phyloP scores from a whole-genome alignment of 2,888 invertebrate genomes.

The Coecobrya sp. region DNA sequence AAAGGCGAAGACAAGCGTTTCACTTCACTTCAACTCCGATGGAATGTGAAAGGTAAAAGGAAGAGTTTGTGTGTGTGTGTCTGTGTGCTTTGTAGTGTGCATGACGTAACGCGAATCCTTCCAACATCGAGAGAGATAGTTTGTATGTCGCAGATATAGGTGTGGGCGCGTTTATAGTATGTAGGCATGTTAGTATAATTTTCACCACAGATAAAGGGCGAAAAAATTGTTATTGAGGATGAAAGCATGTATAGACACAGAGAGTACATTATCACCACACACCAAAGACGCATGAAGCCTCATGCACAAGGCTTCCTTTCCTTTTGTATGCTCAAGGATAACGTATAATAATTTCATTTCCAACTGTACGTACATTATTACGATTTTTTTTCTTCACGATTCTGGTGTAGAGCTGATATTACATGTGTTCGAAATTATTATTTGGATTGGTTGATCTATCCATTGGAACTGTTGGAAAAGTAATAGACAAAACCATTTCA shows the following conservation, averaged over 20 bases:
- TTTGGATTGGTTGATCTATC: slow-evolving; percentile 22
- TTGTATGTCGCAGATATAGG: too few relatives aligned
- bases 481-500: slow-evolving; percentile 28
- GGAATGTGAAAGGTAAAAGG: slow-evolving; percentile 38
- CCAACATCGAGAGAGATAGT: not conserved
- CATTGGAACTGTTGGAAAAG: not conserved
- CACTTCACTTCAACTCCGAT: slow-evolving; percentile 10
- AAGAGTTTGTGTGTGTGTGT: not conserved
- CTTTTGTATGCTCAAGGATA: not conserved
- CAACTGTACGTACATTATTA: slow-evolving; percentile 10
- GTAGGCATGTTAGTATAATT: not conserved
- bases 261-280: not conserved
- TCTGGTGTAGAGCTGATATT: not conserved
- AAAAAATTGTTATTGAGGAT: not conserved
- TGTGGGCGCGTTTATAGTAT: not conserved
- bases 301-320: not conserved
- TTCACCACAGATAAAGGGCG: not conserved
- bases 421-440: slow-evolving; percentile 16
- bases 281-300: not conserved
- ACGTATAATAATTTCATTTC: not conserved
- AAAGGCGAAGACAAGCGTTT: slow-evolving; percentile 13
- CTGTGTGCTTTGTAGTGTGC: not conserved
- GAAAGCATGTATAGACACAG: not conserved
- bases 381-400: not conserved
- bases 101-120: not conserved